A percentile compares a stretch with the other conserved stretches of the same genome.
Conservation (phyloP, 2,797 vertebrate species). For the Lutra lutra region DNA sequence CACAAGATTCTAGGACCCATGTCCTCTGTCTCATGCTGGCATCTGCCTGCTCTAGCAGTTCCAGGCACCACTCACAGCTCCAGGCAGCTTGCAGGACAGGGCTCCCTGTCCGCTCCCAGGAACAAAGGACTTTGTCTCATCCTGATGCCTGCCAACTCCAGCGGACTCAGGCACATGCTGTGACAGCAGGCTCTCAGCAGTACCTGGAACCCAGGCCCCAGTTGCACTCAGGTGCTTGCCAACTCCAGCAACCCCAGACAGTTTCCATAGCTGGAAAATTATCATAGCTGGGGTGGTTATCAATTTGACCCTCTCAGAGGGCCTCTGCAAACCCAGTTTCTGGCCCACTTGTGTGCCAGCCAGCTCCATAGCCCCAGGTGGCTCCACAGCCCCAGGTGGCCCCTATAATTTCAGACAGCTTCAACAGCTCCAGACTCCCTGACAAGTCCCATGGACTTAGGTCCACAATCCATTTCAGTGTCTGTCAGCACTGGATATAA, state of each 20-base stretch:
- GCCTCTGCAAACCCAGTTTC: neutral
- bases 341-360: no score
- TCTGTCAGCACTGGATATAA: neutral
- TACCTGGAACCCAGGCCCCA: neutral
- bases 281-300: no score
- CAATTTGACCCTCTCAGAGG: neutral
- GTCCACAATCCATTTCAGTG: neutral
- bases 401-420: neutral
- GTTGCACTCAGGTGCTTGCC: neutral
- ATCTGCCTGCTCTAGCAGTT: neutral
- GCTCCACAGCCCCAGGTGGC: no score
- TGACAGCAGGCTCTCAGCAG: neutral
- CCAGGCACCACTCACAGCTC: neutral
- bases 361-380: neutral
- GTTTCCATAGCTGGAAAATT: neutral
- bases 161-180: neutral
- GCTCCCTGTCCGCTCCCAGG: neutral
- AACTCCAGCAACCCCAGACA: neutral
- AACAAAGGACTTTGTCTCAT: neutral
- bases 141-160: neutral
- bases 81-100: neutral
- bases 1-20: neutral
- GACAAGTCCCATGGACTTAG: neutral
- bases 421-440: neutral
- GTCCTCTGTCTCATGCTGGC: no score